phyloP scores from a whole-genome alignment of 2,113 vertebrate genomes.

The Ceyx margarethae region DNA sequence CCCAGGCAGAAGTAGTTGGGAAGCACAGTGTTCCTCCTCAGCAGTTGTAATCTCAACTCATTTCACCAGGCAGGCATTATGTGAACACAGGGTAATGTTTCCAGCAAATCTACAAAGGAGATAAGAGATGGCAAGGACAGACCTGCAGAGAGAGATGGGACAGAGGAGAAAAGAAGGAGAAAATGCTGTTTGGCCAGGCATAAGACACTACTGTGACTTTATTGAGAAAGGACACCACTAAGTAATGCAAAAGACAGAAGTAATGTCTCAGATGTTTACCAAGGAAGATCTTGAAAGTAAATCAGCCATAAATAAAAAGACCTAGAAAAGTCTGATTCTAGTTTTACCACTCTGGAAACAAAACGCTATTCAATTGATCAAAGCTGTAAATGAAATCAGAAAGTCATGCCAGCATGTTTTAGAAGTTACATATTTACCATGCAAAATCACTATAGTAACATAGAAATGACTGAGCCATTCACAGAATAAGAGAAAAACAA shows the following conservation, averaged over 20 bases:
- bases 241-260: background rate
- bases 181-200: background rate
- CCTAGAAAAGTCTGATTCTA: background rate
- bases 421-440: background rate
- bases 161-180: background rate
- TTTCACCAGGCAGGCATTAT: background rate
- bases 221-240: background rate
- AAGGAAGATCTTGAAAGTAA: background rate
- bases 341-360: background rate
- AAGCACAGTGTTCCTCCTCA: background rate
- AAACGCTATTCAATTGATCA: background rate
- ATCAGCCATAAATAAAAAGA: background rate
- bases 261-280: background rate
- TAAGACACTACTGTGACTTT: background rate
- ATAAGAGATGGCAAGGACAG: background rate
- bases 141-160: background rate
- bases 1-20: background rate
- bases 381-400: conserved; percentile 14
- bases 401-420: background rate
- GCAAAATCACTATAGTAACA: background rate
- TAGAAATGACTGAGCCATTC: background rate
- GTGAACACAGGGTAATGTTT: background rate
- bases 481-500: conserved; percentile 17
- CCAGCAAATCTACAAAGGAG: background rate
- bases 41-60: background rate